Percentiles rank a stretch among this genome's conserved stretches.
These are phyloP conservation scores for Coregonus suidteri DNA, from an alignment of 2,797 vertebrate species.

Conservation along the genomic window DNA sequence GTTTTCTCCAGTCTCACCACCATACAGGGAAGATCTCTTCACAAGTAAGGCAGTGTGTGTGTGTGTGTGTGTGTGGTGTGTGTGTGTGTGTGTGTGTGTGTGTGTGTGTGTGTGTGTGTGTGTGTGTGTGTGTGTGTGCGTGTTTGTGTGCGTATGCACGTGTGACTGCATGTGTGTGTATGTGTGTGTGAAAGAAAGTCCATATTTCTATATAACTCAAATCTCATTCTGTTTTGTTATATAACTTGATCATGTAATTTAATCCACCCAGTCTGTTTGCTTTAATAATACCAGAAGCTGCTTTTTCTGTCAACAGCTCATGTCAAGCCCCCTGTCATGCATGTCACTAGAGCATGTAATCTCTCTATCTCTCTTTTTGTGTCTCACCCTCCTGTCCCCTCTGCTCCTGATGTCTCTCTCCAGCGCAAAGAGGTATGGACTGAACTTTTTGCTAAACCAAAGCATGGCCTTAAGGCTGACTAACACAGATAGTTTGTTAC, in stretches of 20 bases:
- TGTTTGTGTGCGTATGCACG: too few species aligned
- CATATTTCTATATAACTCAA: too few species aligned
- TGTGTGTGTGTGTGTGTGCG: not conserved
- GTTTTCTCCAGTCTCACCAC: conserved; percentile 91
- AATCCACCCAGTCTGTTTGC: conserved; percentile 15
- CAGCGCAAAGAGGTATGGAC: conserved; percentile 29
- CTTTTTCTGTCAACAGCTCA: conserved; percentile 23
- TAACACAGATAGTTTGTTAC: too few species aligned
- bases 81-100: not conserved
- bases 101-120: not conserved
- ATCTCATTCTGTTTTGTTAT: conserved; percentile 17
- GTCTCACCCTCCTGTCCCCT: conserved; percentile 12
- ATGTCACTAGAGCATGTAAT: conserved; percentile 32
- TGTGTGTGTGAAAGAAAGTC: too few species aligned
- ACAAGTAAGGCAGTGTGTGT: conserved; percentile 73
- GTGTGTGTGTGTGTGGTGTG: conserved; percentile 1
- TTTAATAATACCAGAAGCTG: conserved; percentile 16
- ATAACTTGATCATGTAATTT: conserved; percentile 25
- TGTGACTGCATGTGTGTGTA: too few species aligned
- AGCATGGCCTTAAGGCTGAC: not conserved
- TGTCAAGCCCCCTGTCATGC: conserved; percentile 37
- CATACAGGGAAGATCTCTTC: conserved; percentile 89
- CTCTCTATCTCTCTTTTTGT: conserved; percentile 13
- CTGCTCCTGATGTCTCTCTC: conserved; percentile 8
- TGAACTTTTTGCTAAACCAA: not conserved